Evolutionary conservation across 2,113 vertebrate species (phyloP).

Genomic region (Platichthys flesus): DNA sequence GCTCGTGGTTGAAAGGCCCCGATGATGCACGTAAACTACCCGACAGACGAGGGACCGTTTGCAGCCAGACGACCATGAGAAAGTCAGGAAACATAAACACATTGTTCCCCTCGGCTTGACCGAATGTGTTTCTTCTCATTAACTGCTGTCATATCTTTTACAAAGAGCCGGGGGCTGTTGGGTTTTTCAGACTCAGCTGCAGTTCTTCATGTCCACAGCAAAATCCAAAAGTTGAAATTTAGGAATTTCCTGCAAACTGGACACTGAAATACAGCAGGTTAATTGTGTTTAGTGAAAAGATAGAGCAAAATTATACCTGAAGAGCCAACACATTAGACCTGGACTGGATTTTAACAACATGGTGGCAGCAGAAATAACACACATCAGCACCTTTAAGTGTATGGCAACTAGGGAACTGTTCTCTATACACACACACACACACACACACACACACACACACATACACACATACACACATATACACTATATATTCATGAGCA

Average conservation of each 20-base stretch:
- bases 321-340: background rate
- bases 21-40: constrained; percentile 53
- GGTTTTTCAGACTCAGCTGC: constrained; percentile 4
- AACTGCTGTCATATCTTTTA: constrained; percentile 16
- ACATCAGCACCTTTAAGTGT: background rate
- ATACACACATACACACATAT: too few species aligned
- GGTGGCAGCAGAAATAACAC: background rate
- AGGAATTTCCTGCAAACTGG: too few species aligned
- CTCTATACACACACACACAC: too few species aligned
- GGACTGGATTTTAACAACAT: background rate
- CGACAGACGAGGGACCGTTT: constrained; percentile 43
- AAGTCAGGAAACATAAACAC: constrained; percentile 49
- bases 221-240: too few species aligned
- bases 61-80: constrained; percentile 48
- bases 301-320: background rate
- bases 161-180: constrained; percentile 30
- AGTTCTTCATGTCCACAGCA: too few species aligned
- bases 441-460: too few species aligned
- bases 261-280: too few species aligned
- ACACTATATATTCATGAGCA: too few species aligned
- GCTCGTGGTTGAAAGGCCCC: constrained; percentile 37
- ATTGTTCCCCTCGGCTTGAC: constrained; percentile 13
- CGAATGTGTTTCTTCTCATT: background rate
- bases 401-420: background rate
- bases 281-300: too few species aligned